These are phyloP conservation scores for Muntiacus reevesi DNA, from an alignment of 2,113 vertebrate species.

Conservation along the genomic window DNA sequence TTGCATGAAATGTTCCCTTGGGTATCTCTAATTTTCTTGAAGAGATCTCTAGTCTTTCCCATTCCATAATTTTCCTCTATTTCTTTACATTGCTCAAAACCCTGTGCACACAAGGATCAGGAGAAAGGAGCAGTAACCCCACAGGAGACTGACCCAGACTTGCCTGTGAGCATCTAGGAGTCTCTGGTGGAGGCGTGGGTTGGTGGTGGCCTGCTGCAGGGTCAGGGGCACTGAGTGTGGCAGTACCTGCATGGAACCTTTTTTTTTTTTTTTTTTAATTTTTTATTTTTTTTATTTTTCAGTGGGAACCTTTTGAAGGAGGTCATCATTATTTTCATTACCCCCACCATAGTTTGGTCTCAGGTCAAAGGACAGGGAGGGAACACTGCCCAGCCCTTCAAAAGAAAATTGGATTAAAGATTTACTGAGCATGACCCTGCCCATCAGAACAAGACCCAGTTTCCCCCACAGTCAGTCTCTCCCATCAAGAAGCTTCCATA, in stretches of 20 bases:
- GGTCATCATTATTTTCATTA: not conserved
- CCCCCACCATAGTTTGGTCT: not conserved
- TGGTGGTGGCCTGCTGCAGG: not conserved
- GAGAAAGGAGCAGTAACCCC: not conserved
- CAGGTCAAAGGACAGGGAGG: not conserved
- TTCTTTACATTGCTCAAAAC: not conserved
- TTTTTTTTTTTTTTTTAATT: no score
- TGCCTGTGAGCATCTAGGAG: not conserved
- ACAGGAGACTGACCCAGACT: not conserved
- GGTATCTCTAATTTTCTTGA: not conserved
- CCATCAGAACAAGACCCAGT: not conserved
- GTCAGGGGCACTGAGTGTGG: not conserved
- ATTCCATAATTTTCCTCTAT: not conserved
- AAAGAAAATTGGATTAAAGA: not conserved
- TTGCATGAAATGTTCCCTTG: not conserved
- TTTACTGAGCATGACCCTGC: not conserved
- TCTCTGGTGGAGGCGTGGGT: not conserved
- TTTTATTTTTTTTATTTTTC: no score
- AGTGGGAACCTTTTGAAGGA: not conserved
- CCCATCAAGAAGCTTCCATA: not conserved
- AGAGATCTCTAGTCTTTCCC: not conserved
- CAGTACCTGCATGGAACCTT: rapidly evolving
- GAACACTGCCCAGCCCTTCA: not conserved
- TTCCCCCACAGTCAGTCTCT: not conserved
- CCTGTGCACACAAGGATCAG: not conserved